A percentile compares a stretch with the other conserved stretches of the same genome.
These are phyloP conservation scores for Acanthisitta chloris DNA, from an alignment of 2,113 vertebrate genomes.

Conservation along the genomic window DNA sequence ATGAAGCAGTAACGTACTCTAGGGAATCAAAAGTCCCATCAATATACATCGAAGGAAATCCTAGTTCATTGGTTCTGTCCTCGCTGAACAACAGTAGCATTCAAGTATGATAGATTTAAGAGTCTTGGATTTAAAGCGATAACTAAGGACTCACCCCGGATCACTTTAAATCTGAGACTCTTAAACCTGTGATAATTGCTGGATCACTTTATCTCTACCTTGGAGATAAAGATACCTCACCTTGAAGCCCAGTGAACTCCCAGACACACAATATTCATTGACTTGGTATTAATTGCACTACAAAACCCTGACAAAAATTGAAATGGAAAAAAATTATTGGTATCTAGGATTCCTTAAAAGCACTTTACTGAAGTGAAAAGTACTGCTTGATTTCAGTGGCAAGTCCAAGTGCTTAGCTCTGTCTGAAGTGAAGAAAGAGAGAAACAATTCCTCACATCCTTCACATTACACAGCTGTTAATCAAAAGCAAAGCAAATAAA, in stretches of 20 bases:
- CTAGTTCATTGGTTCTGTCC: background rate
- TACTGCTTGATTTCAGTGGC: background rate
- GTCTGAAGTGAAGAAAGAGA: background rate
- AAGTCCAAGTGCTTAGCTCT: background rate
- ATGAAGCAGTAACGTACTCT: background rate
- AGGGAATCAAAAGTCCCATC: background rate
- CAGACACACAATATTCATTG: background rate
- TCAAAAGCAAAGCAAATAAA: background rate
- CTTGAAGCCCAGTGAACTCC: background rate
- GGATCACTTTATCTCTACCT: slow-evolving; percentile 26
- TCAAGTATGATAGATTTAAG: background rate
- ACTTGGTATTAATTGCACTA: background rate
- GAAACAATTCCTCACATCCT: background rate
- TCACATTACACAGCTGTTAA: background rate
- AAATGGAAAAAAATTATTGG: background rate
- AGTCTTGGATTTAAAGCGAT: background rate
- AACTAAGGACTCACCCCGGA: background rate
- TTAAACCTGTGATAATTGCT: slow-evolving; percentile 19
- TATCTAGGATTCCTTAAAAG: background rate
- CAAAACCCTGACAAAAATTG: background rate
- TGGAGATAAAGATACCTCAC: slow-evolving; percentile 4
- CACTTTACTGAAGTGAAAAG: background rate
- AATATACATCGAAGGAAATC: background rate
- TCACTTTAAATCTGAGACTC: background rate
- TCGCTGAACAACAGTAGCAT: background rate